A percentile compares a stretch with the other conserved stretches of the same genome.
phyloP scores from a whole-genome alignment of 2,888 invertebrate species.

The Epinotia brunnichana region DNA sequence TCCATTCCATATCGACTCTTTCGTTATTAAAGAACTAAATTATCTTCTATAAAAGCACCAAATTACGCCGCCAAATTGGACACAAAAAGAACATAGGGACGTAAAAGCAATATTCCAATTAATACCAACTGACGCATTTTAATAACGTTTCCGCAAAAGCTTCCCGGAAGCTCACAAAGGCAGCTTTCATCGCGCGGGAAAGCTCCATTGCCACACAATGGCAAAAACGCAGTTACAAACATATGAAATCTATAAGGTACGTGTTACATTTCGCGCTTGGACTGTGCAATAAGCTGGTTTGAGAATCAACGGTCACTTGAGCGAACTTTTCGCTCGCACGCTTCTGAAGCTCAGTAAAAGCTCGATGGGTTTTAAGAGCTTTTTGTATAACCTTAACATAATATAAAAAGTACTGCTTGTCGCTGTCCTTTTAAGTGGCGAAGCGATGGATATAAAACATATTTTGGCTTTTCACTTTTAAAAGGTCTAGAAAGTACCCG shows the following conservation, averaged over 20 bases:
- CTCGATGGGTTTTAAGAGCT: constrained; percentile 24
- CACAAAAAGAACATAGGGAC: not conserved
- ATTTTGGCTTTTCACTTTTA: not conserved
- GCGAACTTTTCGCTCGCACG: constrained; percentile 15
- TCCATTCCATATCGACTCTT: too few species aligned
- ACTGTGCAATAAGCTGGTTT: constrained; percentile 12
- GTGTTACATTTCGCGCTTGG: constrained; percentile 1
- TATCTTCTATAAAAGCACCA: not conserved
- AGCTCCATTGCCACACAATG: constrained; percentile 6
- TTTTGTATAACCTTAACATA: constrained; percentile 16
- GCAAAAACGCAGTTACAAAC: constrained; percentile 9
- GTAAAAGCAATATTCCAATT: constrained; percentile 13
- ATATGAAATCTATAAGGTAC: not conserved
- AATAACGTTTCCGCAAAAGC: constrained; percentile 26
- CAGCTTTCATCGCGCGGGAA: constrained; percentile 9
- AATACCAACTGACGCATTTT: constrained; percentile 25
- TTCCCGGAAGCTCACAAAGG: constrained; percentile 19
- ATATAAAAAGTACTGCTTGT: constrained; percentile 12
- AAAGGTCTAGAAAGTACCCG: not conserved
- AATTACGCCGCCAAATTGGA: not conserved
- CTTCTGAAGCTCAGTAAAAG: constrained; percentile 15
- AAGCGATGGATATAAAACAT: not conserved
- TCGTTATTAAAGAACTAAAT: not conserved
- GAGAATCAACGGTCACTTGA: constrained; percentile 28
- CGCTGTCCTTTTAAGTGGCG: constrained; percentile 6